Evolutionary conservation across 1,140 invertebrate species (phyloP), one percentile per base, ranked within the genome.

Genomic region (Caerostris extrusa): DNA sequence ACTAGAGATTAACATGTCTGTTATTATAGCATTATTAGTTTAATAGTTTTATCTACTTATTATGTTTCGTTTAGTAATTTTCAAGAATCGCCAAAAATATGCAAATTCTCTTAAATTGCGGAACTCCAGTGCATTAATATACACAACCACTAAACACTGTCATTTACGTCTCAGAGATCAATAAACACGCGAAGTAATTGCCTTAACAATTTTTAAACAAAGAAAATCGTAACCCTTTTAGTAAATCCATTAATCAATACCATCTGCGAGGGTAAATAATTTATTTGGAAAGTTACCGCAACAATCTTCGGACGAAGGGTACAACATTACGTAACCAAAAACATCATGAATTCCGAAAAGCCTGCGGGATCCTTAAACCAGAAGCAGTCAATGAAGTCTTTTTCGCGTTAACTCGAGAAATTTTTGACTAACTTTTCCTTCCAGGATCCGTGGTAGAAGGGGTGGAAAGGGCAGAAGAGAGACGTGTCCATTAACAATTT

Each of bases 401-500:
- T 77, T 77, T 50, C 71, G 14, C 5, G 71, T 77, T 34, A 77
- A 77, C 71, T 53, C 53, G 53, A 77, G 71, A 77, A 77, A 77
- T 77, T 77, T 53, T 53, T 34, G 53, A 34, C 14, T 77, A 77
- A 77, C 50, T 53, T 77, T 77, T 77, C 71, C 34, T 10, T 8
- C 34, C 34, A 34, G 34, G 34, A 1, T 34, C 34, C 71, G 71
- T 8, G 71, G 53, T 12, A 77, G 4, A 34, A 14, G 34, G 53
- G 0, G 34, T 10, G 12, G 8, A 34, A 34, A 34, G 34, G 34
- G 34, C 34, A 34, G 34, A 34, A 34, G 34, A 5, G 7, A 7
- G 7, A 12, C 10, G 71, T 50, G 71, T 77, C 71, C 19, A 77
- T 77, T 77, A 77, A 77, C 71, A 77, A 77, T 77, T 77, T 77